Conservation (phyloP, 1,140 invertebrate genomes). For the Ceratosolen solmsi region DNA sequence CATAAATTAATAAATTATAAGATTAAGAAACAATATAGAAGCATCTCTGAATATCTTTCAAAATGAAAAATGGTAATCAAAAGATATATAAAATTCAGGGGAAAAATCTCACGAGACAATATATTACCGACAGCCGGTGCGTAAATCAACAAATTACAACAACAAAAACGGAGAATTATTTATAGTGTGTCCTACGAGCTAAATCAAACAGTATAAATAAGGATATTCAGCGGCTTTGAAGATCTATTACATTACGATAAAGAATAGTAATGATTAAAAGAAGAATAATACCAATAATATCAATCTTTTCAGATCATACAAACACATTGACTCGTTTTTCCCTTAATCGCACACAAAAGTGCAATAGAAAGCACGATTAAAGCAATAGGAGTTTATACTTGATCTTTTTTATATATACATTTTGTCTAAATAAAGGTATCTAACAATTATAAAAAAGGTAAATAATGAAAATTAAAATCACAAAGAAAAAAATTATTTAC, state of each 20-base stretch:
- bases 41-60: background rate
- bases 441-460: background rate
- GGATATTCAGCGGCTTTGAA: conserved; percentile 21
- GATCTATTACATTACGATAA: conserved; percentile 27
- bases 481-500: too few species aligned
- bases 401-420: background rate
- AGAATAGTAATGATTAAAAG: conserved; percentile 9
- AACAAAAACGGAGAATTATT: conserved; percentile 14
- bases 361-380: too few species aligned
- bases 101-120: background rate
- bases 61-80: background rate
- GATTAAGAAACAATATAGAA: background rate
- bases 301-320: conserved; percentile 64
- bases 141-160: conserved; percentile 37
- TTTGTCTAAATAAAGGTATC: background rate
- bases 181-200: background rate
- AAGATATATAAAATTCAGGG: background rate
- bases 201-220: background rate
- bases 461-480: background rate
- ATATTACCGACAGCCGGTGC: background rate
- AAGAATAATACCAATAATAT: conserved; percentile 63
- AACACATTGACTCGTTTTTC: conserved; percentile 28
- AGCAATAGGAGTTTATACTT: too few species aligned
- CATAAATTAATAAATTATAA: too few species aligned
- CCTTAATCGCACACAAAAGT: conserved; percentile 35